Base-by-base conservation (phyloP, 2,888 invertebrate species). In the Myopa tessellatipennis region DNA sequence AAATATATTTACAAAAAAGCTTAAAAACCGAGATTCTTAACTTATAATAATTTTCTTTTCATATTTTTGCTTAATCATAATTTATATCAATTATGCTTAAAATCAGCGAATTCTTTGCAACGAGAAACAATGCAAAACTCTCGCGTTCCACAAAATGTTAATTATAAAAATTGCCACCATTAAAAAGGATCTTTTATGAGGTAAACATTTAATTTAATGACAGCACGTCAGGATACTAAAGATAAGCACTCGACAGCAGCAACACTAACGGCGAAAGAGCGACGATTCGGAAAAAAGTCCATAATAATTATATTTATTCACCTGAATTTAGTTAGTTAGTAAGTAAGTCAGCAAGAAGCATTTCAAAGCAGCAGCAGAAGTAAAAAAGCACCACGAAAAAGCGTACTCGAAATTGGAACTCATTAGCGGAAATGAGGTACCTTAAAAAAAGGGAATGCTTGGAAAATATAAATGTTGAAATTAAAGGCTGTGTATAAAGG, bases 121-220 rank as follows among this genome's bases (percentile, higher is more conserved):
- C 45, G 45, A 45, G 3, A 45, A 45, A 45, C 45, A 8, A 45
- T 45, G 10, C 6, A 10, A 3, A 45, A 45, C 0, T 45, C 3
- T 45, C 45, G 10, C 55, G 14, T 14, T 65, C 36, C 34, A 65
- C 34, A 65, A 65, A 65, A 65, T 34, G 65, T 26, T 65, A 65
- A 34, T 65, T 65, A 14, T 36, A 16, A 55, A 70, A 74, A 67
- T 34, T 67, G 18, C 36, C n/a, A 74, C n/a, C 68, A 69, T 75
- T 63, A 38, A 61, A 75, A 65, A 50, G 40, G 38, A 74, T 38
- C 69, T 60, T 74, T 73, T 77, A 74, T 68, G 67, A 16, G 61
- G 14, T 52, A 77, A 77, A 69, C 77, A 77, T 73, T 77, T 77
- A 77, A 77, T 38, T 77, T 77, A 18, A 77, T 74, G 67, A 73